These are phyloP conservation scores for Amphiprion ocellaris DNA, from an alignment of 2,113 vertebrate species.

Conservation along the genomic window DNA sequence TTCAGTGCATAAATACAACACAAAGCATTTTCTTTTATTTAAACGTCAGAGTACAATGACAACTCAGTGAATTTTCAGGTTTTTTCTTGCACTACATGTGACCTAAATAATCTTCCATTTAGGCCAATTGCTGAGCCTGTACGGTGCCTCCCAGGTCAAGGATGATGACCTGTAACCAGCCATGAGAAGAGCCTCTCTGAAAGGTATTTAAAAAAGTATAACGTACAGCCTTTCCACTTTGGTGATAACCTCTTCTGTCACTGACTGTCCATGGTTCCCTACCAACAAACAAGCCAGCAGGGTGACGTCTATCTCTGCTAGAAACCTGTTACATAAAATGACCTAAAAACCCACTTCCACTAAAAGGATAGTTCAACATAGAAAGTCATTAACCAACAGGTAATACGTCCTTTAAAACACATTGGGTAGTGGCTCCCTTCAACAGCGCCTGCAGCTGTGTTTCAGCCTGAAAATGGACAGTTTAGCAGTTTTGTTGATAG, in stretches of 20 bases:
- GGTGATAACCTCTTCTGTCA: slow-evolving; percentile 45
- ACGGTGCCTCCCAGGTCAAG: slow-evolving; percentile 52
- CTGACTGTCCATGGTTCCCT: slow-evolving; percentile 18
- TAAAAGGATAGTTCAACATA: slow-evolving; percentile 68
- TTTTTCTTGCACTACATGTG: slow-evolving; percentile 31
- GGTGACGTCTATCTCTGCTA: slow-evolving; percentile 49
- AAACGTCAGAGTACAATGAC: not conserved
- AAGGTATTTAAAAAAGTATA: slow-evolving; percentile 45
- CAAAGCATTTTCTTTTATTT: slow-evolving; percentile 2
- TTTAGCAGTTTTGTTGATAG: slow-evolving; percentile 57
- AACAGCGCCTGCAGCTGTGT: slow-evolving; percentile 55
- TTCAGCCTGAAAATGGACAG: slow-evolving; percentile 61
- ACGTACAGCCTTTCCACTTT: slow-evolving; percentile 32
- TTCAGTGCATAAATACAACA: slow-evolving; percentile 19
- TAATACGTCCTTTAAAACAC: slow-evolving; percentile 72
- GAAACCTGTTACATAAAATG: slow-evolving; percentile 72
- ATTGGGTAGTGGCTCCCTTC: slow-evolving; percentile 39
- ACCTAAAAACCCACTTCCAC: slow-evolving; percentile 82
- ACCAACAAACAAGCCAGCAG: slow-evolving; percentile 57
- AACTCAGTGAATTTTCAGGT: not conserved
- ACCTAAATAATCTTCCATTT: slow-evolving; percentile 55
- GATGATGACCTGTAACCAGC: slow-evolving; percentile 58
- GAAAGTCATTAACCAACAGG: slow-evolving; percentile 80
- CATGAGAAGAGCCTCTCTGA: slow-evolving; percentile 43
- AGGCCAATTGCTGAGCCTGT: slow-evolving; percentile 31